Evolutionary conservation across 2,888 invertebrate species (phyloP).

Genomic region (Lasioglossum oenotherae): DNA sequence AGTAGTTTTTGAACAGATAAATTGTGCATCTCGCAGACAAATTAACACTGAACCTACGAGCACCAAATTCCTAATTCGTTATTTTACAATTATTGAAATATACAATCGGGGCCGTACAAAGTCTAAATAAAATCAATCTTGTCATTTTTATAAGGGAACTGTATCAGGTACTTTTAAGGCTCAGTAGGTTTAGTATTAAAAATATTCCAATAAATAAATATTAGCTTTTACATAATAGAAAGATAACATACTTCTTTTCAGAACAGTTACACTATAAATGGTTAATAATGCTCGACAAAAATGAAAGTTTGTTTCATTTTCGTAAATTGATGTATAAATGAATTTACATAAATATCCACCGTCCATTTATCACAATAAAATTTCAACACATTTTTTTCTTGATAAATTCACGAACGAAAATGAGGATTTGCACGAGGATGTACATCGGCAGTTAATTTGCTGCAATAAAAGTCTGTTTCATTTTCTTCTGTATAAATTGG

Average conservation of each 20-base stretch:
- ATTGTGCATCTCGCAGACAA: background rate
- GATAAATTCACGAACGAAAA: background rate
- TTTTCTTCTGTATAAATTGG: background rate
- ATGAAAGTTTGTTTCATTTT: background rate
- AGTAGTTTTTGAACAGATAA: background rate
- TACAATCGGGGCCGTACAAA: too few species aligned
- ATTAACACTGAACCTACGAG: too few species aligned
- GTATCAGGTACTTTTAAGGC: too few species aligned
- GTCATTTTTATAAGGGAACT: too few species aligned
- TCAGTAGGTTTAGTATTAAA: too few species aligned
- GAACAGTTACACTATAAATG: background rate
- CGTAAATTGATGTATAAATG: background rate
- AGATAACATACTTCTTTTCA: background rate
- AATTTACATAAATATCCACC: background rate
- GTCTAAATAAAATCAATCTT: too few species aligned
- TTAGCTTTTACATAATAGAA: background rate
- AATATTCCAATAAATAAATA: background rate
- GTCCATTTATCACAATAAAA: background rate
- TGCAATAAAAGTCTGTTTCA: background rate
- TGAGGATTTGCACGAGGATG: background rate
- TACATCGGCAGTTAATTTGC: background rate
- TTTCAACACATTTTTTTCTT: background rate
- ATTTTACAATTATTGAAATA: too few species aligned
- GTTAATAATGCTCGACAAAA: background rate
- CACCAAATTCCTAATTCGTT: too few species aligned